These are phyloP conservation scores for Ecliptopera silaceata DNA, from an alignment of 2,888 invertebrate genomes.

Conservation along the genomic window DNA sequence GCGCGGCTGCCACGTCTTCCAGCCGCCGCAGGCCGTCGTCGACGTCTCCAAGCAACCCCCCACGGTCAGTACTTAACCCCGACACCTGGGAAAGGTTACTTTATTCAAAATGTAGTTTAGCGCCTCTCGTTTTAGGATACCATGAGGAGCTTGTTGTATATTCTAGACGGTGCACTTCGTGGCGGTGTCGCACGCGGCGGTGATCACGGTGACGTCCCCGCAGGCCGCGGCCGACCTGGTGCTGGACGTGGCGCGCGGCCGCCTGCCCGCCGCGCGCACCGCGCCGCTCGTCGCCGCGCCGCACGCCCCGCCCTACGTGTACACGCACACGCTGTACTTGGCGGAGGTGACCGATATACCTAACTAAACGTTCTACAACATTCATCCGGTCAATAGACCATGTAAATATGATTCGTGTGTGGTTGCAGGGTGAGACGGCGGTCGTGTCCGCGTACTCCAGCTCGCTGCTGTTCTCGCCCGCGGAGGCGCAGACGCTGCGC, in stretches of 20 bases:
- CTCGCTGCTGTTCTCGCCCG: conserved; percentile 88
- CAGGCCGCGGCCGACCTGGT: conserved; percentile 67
- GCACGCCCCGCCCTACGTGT: conserved; percentile 60
- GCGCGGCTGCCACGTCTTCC: conserved; percentile 92
- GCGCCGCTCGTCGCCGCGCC: too few relatives aligned
- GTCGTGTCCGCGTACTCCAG: conserved; percentile 87
- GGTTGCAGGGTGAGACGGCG: conserved; percentile 74
- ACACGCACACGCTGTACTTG: conserved; percentile 67
- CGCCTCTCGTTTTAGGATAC: neutral
- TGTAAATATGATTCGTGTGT: too few relatives aligned
- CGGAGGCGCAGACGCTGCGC: conserved; percentile 80
- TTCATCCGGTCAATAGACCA: too few relatives aligned
- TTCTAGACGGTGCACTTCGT: conserved; percentile 75
- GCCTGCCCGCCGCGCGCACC: conserved; percentile 39
- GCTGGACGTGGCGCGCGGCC: conserved; percentile 60
- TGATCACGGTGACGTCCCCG: conserved; percentile 75
- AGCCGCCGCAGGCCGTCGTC: conserved; percentile 49
- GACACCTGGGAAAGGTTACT: too few relatives aligned
- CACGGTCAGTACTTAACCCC: conserved; percentile 34
- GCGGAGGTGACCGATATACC: conserved; percentile 67
- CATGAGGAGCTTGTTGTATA: neutral
- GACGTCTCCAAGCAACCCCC: conserved; percentile 38
- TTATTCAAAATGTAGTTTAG: too few relatives aligned
- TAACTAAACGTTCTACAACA: too few relatives aligned
- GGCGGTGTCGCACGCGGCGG: conserved; percentile 83